Evolutionary conservation across 2,797 vertebrate genomes (phyloP), one percentile per base, ranked within the genome.

Genomic region (Rousettus madagascariensis): DNA sequence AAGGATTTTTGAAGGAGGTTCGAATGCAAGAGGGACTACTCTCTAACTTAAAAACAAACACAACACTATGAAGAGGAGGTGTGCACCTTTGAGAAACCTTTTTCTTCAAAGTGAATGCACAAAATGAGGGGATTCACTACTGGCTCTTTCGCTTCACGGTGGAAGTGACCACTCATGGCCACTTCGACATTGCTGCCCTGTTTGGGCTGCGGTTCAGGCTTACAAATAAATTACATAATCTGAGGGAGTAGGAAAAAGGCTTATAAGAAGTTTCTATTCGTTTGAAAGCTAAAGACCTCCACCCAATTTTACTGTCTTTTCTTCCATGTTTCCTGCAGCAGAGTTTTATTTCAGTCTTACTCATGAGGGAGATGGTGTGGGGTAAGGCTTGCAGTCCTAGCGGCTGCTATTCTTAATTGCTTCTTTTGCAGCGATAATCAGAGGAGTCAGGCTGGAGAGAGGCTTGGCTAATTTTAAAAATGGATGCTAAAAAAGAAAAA

Each of bases 331-430:
- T 98, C 97, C 97, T 91, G 97, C 96, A 98, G 98, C 28, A 97
- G 97, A 98, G 97, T 98, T 93, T 95, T 86, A 97, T 94, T 97
- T 97, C 97, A 98, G 98, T 98, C 97, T 98, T 98, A 97, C 98
- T 97, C 97, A 26, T 91, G 94, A 96, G 75, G 91, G 97, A 98
- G 97, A 93, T 97, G 96, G 97, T 95, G 91, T 68, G 95, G 96
- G 97, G 97, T 94, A 98, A 97, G 94, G 97, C 97, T 92, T 80
- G 86, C 94, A 96, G 95, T 97, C 96, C 98, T 99, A 99, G 98
- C 99, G 99, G 98, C 99, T 99, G 99, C 99, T 99, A 98, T 99
- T 99, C 98, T 99, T 99, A 98, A 99, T 99, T 19, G 99, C 99
- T 98, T 99, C 99, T 98, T 99, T 99, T 36, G 99, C 99, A 90